These are phyloP conservation scores for Theristicus caerulescens DNA, from an alignment of 2,113 vertebrate species.

Conservation along the genomic window DNA sequence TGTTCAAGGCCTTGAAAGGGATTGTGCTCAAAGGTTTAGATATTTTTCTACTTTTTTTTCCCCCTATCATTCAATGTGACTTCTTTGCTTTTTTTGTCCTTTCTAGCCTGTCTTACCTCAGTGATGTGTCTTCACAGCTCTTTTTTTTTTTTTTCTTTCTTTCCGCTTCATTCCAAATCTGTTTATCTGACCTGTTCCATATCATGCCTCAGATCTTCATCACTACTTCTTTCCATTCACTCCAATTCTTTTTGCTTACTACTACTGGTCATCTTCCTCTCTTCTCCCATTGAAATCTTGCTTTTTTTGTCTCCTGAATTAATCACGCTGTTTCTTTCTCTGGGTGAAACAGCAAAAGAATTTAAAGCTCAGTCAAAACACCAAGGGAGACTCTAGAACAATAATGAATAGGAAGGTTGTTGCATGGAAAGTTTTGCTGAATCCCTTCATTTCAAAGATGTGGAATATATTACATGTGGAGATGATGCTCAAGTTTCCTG, in stretches of 20 bases:
- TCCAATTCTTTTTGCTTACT: background rate
- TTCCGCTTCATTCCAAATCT: background rate
- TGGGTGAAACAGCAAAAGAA: background rate
- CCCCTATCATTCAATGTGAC: background rate
- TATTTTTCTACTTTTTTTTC: rapidly evolving
- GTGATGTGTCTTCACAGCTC: background rate
- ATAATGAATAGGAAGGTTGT: background rate
- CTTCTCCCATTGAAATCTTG: background rate
- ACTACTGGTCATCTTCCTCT: background rate
- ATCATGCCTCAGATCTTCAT: background rate
- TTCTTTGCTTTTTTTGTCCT: background rate
- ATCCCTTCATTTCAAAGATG: background rate
- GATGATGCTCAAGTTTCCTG: background rate
- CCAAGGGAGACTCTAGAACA: background rate
- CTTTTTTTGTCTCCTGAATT: background rate
- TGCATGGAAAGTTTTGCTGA: background rate
- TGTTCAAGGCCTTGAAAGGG: background rate
- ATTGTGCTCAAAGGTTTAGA: background rate
- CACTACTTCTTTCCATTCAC: background rate
- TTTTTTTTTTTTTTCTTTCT: background rate
- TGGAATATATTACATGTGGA: background rate
- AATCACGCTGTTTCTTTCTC: background rate
- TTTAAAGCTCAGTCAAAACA: background rate
- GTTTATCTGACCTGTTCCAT: background rate
- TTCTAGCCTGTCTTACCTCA: background rate